Evolutionary conservation across 2,888 invertebrate species (phyloP), one percentile per base, ranked within the genome.

Genomic region (Agrilus mali): DNA sequence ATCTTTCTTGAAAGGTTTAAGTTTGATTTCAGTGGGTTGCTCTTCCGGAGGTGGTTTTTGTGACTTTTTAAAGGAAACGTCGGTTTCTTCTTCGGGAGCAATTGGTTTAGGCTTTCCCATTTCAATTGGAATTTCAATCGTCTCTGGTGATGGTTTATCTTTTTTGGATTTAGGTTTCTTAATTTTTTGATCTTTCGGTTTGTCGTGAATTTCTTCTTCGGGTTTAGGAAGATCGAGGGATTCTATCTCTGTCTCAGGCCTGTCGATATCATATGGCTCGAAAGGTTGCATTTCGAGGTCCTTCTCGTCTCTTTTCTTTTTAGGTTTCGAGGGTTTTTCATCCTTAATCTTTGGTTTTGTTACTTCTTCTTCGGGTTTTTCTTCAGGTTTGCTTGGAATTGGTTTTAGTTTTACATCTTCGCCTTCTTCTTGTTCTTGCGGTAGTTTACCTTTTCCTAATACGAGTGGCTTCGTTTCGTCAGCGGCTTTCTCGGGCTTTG

Each of bases 371-470:
- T 53, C 52, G n/a, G 61, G 59, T 45, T 60, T 63, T 38, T 57
- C 56, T 15, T 57, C 54, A 27, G 60, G 53, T 48, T 65, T 61
- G 48, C 60, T 54, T 10, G 67, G 66, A 31, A 66, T 55, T 45
- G 69, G 67, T 51, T 68, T 66, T 15, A 67, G 48, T 54, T 57
- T 63, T 5, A 65, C 55, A 33, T 49, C 48, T 52, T 62, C 61
- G 35, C 50, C 47, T 32, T 48, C 52, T 43, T 64, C 61, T 42
- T 64, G 62, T 4, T 45, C 45, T 44, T 59, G 51, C 10, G 66
- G 66, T 27, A 66, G 46, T 53, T 68, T 55, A 45, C 75, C 75
- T 58, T 74, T 74, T 5, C 59, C 57, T 27, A 55, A 42, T 43
- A 55, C 56, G 32, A 74, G 50, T 44, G 68, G 64, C 55, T 65